Conservation (phyloP, 2,888 invertebrate species). For the Ochropleura leucogaster region DNA sequence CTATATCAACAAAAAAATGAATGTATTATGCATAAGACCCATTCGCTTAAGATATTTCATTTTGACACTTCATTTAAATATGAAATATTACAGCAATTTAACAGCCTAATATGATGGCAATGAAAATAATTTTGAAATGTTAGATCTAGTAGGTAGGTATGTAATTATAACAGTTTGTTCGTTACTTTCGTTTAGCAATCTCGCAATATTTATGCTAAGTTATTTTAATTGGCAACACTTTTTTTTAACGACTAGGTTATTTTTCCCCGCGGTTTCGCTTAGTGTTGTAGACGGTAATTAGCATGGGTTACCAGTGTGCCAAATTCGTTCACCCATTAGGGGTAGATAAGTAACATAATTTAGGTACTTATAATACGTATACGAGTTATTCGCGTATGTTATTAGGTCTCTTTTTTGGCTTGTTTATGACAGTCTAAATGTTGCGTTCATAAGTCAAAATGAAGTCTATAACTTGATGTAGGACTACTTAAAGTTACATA, state of each 20-base stretch:
- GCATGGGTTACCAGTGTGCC: too few relatives aligned
- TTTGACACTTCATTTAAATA: slow-evolving; percentile 38
- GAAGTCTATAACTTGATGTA: too few relatives aligned
- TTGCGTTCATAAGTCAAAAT: too few relatives aligned
- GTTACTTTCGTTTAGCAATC: not conserved
- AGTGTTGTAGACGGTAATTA: too few relatives aligned
- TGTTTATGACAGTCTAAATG: too few relatives aligned
- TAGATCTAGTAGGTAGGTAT: not conserved
- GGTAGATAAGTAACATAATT: not conserved
- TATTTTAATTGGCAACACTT: slow-evolving; percentile 21
- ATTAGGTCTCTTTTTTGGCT: too few relatives aligned
- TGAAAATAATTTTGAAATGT: slow-evolving; percentile 13
- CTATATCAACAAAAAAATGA: not conserved
- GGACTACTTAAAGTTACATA: too few relatives aligned
- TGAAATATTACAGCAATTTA: slow-evolving; percentile 20
- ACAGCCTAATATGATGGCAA: slow-evolving; percentile 2
- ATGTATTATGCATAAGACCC: not conserved
- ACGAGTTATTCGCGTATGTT: too few relatives aligned
- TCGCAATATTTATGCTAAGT: not conserved
- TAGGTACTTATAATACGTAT: not conserved
- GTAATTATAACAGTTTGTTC: slow-evolving; percentile 5
- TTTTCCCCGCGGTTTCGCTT: too few relatives aligned
- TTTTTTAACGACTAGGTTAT: not conserved
- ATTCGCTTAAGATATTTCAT: not conserved
- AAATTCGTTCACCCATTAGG: not conserved